Base-by-base conservation (phyloP, 1,140 invertebrate species). In the Philotrypesis tridentata region DNA sequence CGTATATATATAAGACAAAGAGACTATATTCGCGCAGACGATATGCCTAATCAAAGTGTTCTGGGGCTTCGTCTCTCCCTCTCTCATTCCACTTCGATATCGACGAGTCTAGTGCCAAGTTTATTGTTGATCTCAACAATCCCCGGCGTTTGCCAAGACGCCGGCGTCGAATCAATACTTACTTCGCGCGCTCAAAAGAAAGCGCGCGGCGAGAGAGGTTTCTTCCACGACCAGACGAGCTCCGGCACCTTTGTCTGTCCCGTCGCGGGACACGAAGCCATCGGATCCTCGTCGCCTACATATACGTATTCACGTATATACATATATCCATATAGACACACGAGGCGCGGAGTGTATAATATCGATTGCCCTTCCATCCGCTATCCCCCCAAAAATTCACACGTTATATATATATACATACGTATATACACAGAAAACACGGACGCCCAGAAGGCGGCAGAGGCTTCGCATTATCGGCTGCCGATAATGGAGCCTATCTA, bases 401-500 rank as follows among this genome's bases (percentile, higher is more conserved):
- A 55, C 8, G 4, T 1, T 9, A 31, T 31, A 71, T 31, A 71
- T 14, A 70, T n/a, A 70, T 14, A 23, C 27, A 70, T 17, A 37
- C 31, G 33, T 27, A 70, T 43, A 43, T 55, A 6, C 17, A 5
- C 21, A n/a, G 21, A 17, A 43, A 43, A 27, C 63, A 67, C 63
- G 7, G 14, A 25, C 27, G 12, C 40, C n/a, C n/a, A n/a, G n/a
- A n/a, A n/a, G n/a, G n/a, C n/a, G n/a, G n/a, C n/a, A n/a, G 40
- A 1, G 31, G 21, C n/a, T 3, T 25, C 11, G 60, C 25, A 43
- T 68, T 74, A 80, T 75, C 71, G 71, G 60, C 25, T 63, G 25
- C 27, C 71, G 71, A 80, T 80, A 80, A 80, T 72, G 40, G 37
- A 67, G 14, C 17, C 21, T 55, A n/a, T 55, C 29, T 48, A 67